Base-by-base conservation (phyloP, 2,113 vertebrate species). In the Camelus dromedarius region DNA sequence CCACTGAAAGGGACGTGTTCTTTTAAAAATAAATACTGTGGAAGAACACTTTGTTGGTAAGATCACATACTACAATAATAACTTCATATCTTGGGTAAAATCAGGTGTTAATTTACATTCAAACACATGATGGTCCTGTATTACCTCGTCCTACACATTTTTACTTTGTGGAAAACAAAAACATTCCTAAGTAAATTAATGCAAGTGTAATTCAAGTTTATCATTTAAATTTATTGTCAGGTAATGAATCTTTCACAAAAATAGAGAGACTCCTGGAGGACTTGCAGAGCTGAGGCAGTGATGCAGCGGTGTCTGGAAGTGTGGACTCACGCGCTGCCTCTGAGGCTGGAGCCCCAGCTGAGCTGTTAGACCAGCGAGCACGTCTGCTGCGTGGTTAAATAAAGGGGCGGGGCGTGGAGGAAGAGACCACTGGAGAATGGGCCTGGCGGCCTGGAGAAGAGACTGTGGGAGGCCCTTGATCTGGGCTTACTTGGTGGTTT, bases 201-300 rank as follows among this genome's bases (percentile, higher is more conserved):
- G 64, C 70, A 93, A 84, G 52, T 14, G 0, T 32, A 91, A 67
- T 10, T 50, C 0, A 8, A 22, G 42, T 38, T 38, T 60, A 80
- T 62, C 12, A 2, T 42, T 56, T 46, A n/a, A 38, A 73, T 81
- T 69, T 97, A 97, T 97, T 97, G 95, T 0, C 60, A 60, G 19
- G 54, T 97, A 81, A 89, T 82, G 97, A 96, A 96, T 73, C 89
- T 96, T 95, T 87, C 93, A 96, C 93, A 96, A 91, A 97, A 98
- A 64, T 89, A 93, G 97, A 62, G 88, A 26, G 97, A 83, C 91
- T 80, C 85, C n/a, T 89, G 88, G 79, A 52, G 88, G 89, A 62
- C 86, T 69, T 82, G 86, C 62, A 95, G 81, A 72, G 89, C 83
- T 12, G 94, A 76, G 96, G 96, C 73, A 91, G 92, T 18, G 92